Conservation (phyloP, 2,888 invertebrate species). For the Diplolepis rosae region DNA sequence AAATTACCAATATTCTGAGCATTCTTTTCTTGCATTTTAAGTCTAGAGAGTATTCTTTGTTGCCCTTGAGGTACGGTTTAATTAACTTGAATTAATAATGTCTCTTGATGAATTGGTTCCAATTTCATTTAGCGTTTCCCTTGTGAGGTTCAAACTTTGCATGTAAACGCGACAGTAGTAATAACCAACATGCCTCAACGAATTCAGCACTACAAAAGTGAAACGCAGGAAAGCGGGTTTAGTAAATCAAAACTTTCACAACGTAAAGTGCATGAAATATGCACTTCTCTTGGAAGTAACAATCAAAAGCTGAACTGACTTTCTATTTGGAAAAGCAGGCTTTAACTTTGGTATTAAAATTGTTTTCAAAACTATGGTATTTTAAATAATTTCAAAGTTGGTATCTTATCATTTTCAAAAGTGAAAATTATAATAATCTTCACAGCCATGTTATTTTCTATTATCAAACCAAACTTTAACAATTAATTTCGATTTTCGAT, state of each 20-base stretch:
- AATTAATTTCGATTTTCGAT: slow-evolving; percentile 19
- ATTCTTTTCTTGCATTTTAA: background rate
- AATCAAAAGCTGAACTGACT: slow-evolving; percentile 12
- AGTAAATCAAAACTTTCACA: slow-evolving; percentile 24
- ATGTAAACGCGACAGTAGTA: slow-evolving; percentile 24
- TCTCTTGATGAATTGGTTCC: slow-evolving; percentile 20
- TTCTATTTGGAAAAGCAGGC: background rate
- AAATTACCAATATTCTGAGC: background rate
- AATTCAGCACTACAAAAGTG: slow-evolving; percentile 12
- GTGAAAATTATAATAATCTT: background rate
- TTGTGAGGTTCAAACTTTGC: background rate
- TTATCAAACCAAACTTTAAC: slow-evolving; percentile 26
- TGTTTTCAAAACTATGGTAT: too few relatives aligned
- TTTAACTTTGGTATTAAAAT: slow-evolving; percentile 11
- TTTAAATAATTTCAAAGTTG: too few relatives aligned
- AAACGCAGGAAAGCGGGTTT: slow-evolving; percentile 8
- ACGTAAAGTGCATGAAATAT: background rate
- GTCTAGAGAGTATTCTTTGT: background rate
- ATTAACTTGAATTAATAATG: slow-evolving; percentile 26
- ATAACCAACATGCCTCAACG: background rate
- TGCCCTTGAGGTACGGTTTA: slow-evolving; percentile 24
- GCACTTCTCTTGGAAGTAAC: background rate
- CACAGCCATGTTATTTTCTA: background rate
- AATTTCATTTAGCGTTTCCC: slow-evolving; percentile 15
- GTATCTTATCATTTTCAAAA: too few relatives aligned